Base-by-base conservation (phyloP, 2,797 vertebrate genomes). In the Characodon lateralis region DNA sequence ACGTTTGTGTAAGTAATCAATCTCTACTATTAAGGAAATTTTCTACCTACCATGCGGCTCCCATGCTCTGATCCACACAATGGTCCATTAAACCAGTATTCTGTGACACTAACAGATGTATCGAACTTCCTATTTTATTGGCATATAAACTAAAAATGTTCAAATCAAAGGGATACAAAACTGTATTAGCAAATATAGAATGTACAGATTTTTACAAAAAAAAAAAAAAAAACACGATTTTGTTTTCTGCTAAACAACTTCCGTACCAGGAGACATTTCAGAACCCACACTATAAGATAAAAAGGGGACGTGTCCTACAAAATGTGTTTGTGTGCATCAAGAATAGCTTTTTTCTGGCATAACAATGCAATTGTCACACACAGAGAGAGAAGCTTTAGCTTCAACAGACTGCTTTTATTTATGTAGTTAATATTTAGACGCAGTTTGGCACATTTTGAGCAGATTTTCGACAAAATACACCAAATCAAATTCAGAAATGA, bases 221-320 rank as follows among this genome's bases (percentile, higher is more conserved):
- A 31, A 35, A 35, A 35, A 35, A 35, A 35, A 35, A 35, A 35
- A 35, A 35, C 3, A 16, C 6, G 26, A 31, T 61, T 61, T 26
- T 6, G 12, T 24, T 41, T 35, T 22, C 35, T 66, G 63, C 9
- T 22, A 5, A 66, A 66, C 31, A 31, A 59, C 58, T 6, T 18
- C 58, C 5, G 26, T 16, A 28, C 92, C 87, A 84, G 71, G 79
- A 83, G n/a, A 89, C 78, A 41, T 80, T 85, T 90, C 90, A 79
- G 83, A 89, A 73, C 73, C 80, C 72, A 81, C 76, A 71, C 72
- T 74, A 73, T 85, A 88, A 87, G n/a, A 48, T 48, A 48, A 48
- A 69, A 69, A 69, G 43, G 31, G 79, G 72, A 58, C 18, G 22
- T 16, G n/a, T 74, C 80, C 85, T 2, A 69, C 41, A 69, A 39